Conservation (phyloP, 2,797 vertebrate species). For the Crenichthys baileyi region DNA sequence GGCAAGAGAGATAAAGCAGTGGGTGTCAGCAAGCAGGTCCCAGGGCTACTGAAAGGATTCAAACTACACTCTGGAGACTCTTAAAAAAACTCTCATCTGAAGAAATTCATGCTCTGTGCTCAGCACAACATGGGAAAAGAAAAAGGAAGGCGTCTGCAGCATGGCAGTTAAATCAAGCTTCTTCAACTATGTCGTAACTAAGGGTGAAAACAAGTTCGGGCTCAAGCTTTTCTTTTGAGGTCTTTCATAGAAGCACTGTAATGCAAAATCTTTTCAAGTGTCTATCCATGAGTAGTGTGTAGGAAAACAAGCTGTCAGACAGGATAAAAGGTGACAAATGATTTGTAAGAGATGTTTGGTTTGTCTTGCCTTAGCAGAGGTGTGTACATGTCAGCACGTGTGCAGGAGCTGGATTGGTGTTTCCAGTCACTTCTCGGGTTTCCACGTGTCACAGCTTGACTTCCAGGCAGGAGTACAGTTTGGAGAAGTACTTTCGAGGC, state of each 20-base stretch:
- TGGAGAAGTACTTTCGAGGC: constrained; percentile 50
- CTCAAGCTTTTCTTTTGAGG: constrained; percentile 22
- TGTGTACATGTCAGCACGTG: constrained; percentile 40
- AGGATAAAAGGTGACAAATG: constrained; percentile 62
- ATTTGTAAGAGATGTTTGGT: constrained; percentile 37
- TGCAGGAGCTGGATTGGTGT: constrained; percentile 19
- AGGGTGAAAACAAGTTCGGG: constrained; percentile 42
- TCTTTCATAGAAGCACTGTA: constrained; percentile 10
- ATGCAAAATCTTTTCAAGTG: constrained; percentile 33
- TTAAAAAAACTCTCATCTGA: constrained; percentile 41
- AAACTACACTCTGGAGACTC: constrained; percentile 40
- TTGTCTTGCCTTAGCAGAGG: constrained; percentile 31
- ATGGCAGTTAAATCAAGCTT: constrained; percentile 38
- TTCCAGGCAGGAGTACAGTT: constrained; percentile 36
- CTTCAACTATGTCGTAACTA: constrained; percentile 41
- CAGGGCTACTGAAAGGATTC: constrained; percentile 34
- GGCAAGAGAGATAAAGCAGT: constrained; percentile 39
- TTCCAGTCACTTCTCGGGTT: constrained; percentile 49
- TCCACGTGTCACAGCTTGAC: constrained; percentile 69
- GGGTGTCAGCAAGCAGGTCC: constrained; percentile 42
- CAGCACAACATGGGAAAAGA: constrained; percentile 20
- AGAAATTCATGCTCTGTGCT: constrained; percentile 33
- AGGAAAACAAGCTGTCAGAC: constrained; percentile 54
- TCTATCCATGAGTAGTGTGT: constrained; percentile 41
- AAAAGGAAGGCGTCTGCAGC: constrained; percentile 26